These are phyloP conservation scores for Dicentrarchus labrax DNA, from an alignment of 2,113 vertebrate species.

Conservation along the genomic window DNA sequence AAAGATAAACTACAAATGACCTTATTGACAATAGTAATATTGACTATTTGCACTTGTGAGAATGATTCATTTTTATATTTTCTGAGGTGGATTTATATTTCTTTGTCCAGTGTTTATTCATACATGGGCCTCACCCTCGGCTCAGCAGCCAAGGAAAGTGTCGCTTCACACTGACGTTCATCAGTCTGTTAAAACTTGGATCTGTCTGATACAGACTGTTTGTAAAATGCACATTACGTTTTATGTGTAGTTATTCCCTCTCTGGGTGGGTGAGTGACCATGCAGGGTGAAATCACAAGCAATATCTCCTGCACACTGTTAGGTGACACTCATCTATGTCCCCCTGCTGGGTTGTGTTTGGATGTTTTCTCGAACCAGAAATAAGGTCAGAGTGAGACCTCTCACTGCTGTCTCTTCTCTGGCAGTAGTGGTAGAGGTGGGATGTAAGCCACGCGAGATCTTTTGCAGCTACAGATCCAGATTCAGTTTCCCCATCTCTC, in stretches of 20 bases:
- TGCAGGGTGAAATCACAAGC: no score
- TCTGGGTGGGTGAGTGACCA: no score
- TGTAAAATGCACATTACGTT: no score
- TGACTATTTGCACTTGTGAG: background rate
- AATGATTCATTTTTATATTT: background rate
- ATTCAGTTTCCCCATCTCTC: constrained; percentile 49
- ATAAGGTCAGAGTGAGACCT: constrained; percentile 60
- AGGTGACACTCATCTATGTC: background rate
- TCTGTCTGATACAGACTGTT: no score
- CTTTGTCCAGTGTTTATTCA: background rate
- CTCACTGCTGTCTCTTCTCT: constrained; percentile 7
- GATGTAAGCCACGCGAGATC: constrained; percentile 77
- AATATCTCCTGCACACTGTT: background rate
- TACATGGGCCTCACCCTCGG: background rate
- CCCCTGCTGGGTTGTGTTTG: background rate
- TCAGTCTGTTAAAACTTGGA: no score
- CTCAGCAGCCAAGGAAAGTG: background rate
- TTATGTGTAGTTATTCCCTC: no score
- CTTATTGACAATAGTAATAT: background rate
- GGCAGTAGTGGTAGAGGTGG: constrained; percentile 41
- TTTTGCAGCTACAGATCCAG: constrained; percentile 62
- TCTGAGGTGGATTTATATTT: background rate
- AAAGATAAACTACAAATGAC: no score
- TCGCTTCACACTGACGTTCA: no score
- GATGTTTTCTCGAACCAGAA: constrained; percentile 3